phyloP scores from a whole-genome alignment of 2,888 invertebrate species.

The Lasioglossum leucozonium region DNA sequence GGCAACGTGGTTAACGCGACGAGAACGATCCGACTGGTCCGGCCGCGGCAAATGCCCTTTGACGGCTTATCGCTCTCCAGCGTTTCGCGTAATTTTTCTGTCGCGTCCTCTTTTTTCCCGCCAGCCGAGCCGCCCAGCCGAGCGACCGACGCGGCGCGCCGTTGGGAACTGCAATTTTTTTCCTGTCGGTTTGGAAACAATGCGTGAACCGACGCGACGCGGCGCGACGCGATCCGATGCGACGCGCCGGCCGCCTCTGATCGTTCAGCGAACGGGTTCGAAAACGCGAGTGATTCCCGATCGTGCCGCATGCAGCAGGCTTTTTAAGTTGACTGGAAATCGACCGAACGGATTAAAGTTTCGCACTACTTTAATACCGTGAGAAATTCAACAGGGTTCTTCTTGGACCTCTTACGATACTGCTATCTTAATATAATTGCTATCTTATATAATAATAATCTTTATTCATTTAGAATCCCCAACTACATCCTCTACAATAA shows the following conservation, averaged over 20 bases:
- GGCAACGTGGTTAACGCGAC: constrained; percentile 47
- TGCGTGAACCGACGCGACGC: neutral
- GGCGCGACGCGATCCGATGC: neutral
- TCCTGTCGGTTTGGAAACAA: constrained; percentile 12
- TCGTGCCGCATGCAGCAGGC: neutral
- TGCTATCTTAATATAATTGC: too few relatives aligned
- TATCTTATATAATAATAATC: too few relatives aligned
- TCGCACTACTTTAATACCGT: neutral
- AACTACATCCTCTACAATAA: too few relatives aligned
- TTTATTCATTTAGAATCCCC: too few relatives aligned
- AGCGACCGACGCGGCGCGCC: neutral
- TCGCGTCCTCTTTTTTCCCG: neutral
- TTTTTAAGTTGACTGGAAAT: neutral
- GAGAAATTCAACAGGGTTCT: neutral
- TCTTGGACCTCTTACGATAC: neutral
- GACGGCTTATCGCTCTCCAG: constrained; percentile 57
- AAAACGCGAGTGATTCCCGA: neutral
- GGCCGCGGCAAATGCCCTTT: constrained; percentile 62
- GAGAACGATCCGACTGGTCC: constrained; percentile 56
- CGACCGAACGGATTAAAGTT: neutral
- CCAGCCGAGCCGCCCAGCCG: neutral
- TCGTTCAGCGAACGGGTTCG: neutral
- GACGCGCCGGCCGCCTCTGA: constrained; percentile 9
- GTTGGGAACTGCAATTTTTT: constrained; percentile 32
- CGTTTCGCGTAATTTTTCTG: constrained; percentile 48